A percentile compares a stretch with the other conserved stretches of the same genome.
phyloP scores from a whole-genome alignment of 2,797 vertebrate species.

The Nannoperca obscura region DNA sequence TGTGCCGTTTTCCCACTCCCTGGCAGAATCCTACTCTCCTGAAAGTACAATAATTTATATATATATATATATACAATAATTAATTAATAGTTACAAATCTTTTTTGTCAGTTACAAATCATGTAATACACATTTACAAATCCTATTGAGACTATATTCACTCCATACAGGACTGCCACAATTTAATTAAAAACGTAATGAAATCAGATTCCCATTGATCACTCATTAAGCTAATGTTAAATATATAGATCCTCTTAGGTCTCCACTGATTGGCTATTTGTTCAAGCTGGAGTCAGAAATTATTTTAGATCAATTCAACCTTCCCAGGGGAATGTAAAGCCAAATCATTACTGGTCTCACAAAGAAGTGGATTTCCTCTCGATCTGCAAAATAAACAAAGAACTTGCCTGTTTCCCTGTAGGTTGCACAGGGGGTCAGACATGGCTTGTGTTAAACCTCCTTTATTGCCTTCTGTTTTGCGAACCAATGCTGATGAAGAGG shows the following conservation, averaged over 20 bases:
- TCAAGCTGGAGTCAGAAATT: conserved; percentile 11
- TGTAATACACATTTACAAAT: too few species aligned
- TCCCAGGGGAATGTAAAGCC: conserved; percentile 19
- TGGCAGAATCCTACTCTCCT: too few species aligned
- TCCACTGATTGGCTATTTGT: conserved; percentile 1
- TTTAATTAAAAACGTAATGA: neutral
- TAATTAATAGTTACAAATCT: too few species aligned
- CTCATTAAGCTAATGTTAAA: neutral
- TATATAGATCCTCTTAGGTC: neutral
- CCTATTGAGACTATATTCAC: too few species aligned
- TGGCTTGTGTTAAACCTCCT: neutral
- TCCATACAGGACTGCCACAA: too few species aligned
- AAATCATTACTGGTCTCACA: conserved; percentile 49
- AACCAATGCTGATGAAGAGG: conserved; percentile 3
- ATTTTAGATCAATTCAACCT: conserved; percentile 30
- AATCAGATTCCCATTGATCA: neutral
- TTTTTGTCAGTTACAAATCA: too few species aligned
- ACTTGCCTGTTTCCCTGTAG: conserved; percentile 24
- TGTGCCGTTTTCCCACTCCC: too few species aligned
- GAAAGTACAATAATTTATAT: too few species aligned
- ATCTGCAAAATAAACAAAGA: conserved; percentile 49
- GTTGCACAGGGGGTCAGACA: conserved; percentile 25
- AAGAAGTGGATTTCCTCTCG: conserved; percentile 46
- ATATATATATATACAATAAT: too few species aligned
- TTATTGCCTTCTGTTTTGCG: conserved; percentile 26